Percentiles rank a stretch among this genome's conserved stretches.
Evolutionary conservation across 2,888 invertebrate species (phyloP).

Genomic region (Ferrisia virgata): DNA sequence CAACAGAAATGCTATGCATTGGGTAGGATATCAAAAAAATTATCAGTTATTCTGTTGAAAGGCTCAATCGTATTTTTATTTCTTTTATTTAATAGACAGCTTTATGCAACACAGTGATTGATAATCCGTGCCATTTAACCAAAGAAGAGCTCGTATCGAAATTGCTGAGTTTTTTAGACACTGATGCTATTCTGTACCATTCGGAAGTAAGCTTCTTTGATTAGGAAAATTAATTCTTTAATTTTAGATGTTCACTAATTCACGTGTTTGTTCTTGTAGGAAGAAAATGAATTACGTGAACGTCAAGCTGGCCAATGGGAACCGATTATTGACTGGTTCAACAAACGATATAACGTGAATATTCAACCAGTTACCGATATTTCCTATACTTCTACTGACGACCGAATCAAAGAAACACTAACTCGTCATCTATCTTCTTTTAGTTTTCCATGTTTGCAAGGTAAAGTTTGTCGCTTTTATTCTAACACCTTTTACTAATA

Average conservation of each 20-base stretch:
- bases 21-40: slow-evolving; percentile 62
- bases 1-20: slow-evolving; percentile 78
- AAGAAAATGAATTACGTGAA: slow-evolving; percentile 70
- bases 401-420: slow-evolving; percentile 66
- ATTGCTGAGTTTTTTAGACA: slow-evolving; percentile 74
- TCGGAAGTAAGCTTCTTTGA: slow-evolving; percentile 53
- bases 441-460: slow-evolving; percentile 60
- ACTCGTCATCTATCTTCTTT: slow-evolving; percentile 77
- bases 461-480: neutral
- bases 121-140: slow-evolving; percentile 82
- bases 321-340: slow-evolving; percentile 86
- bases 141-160: slow-evolving; percentile 73
- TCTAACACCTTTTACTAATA: neutral
- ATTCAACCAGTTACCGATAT: slow-evolving; percentile 70
- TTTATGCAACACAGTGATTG: slow-evolving; percentile 83
- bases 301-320: slow-evolving; percentile 83
- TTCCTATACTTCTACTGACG: slow-evolving; percentile 64
- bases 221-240: neutral
- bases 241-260: neutral
- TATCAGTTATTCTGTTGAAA: neutral
- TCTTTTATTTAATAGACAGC: slow-evolving; percentile 64
- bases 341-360: slow-evolving; percentile 70
- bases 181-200: slow-evolving; percentile 78
- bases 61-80: neutral
- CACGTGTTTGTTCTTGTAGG: slow-evolving; percentile 55